These are phyloP conservation scores for Elgaria multicarinata DNA, from an alignment of 2,113 vertebrate genomes.

Conservation along the genomic window DNA sequence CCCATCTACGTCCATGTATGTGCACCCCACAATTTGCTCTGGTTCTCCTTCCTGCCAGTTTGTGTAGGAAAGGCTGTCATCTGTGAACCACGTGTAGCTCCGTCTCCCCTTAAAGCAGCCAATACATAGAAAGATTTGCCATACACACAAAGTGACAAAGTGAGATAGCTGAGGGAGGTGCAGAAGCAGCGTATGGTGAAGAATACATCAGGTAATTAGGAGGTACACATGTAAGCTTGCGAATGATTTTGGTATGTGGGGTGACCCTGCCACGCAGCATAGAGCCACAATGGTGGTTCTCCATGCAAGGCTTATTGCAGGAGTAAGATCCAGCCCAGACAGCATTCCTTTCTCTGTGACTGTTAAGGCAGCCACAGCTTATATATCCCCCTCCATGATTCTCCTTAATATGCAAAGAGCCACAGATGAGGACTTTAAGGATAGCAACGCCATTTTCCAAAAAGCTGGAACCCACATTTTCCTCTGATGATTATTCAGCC, in stretches of 20 bases:
- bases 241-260: background rate
- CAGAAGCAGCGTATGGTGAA: background rate
- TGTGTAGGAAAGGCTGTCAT: slow-evolving; percentile 83
- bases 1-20: slow-evolving; percentile 86
- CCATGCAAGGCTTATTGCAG: background rate
- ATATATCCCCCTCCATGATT: background rate
- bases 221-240: background rate
- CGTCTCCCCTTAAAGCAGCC: slow-evolving; percentile 76
- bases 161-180: background rate
- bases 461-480: background rate
- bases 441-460: background rate
- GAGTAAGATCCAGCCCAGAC: background rate
- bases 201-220: background rate
- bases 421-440: background rate
- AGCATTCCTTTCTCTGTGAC: too few species aligned
- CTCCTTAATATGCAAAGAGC: background rate
- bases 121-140: background rate
- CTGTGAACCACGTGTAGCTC: slow-evolving; percentile 87
- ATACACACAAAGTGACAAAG: background rate
- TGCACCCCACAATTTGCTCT: slow-evolving; percentile 83
- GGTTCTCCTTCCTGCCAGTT: slow-evolving; percentile 92
- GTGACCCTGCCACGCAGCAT: background rate
- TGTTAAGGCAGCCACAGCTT: background rate
- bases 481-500: background rate
- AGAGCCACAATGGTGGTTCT: background rate